These are phyloP conservation scores for Clusia tigrina DNA, from an alignment of 2,888 invertebrate genomes.

Conservation along the genomic window DNA sequence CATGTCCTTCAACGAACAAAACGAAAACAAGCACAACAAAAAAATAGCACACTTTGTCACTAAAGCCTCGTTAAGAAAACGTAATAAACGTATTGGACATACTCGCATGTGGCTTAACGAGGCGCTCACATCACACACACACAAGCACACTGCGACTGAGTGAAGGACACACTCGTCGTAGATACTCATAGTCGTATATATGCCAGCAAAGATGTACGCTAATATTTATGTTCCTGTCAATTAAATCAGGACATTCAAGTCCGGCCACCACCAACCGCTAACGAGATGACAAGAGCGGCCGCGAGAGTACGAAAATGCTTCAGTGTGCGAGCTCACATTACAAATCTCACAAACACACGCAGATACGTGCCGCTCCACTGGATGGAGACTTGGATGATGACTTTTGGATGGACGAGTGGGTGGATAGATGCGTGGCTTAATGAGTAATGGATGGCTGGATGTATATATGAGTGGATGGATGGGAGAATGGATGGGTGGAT, in stretches of 20 bases:
- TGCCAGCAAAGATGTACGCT: conserved; percentile 50
- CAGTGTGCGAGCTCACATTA: conserved; percentile 55
- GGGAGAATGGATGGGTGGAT: no score
- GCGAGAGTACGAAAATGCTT: conserved; percentile 46
- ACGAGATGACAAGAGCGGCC: background rate
- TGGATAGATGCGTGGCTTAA: no score
- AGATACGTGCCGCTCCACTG: background rate
- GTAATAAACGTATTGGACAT: background rate
- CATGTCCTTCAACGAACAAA: no score
- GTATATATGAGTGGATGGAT: no score
- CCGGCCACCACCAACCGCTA: background rate
- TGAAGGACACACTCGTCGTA: background rate
- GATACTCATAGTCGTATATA: background rate
- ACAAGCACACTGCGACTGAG: background rate
- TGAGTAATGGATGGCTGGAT: no score
- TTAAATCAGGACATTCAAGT: conserved; percentile 59
- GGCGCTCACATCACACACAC: background rate
- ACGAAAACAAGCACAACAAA: background rate
- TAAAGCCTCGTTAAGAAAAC: background rate
- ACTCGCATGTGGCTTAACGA: background rate
- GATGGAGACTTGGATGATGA: no score
- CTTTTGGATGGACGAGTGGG: no score
- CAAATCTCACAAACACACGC: conserved; percentile 41
- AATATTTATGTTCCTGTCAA: conserved; percentile 64
- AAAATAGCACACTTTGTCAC: no score